These are phyloP conservation scores for Cephus spinipes DNA, from an alignment of 2,888 invertebrate genomes.

Conservation along the genomic window DNA sequence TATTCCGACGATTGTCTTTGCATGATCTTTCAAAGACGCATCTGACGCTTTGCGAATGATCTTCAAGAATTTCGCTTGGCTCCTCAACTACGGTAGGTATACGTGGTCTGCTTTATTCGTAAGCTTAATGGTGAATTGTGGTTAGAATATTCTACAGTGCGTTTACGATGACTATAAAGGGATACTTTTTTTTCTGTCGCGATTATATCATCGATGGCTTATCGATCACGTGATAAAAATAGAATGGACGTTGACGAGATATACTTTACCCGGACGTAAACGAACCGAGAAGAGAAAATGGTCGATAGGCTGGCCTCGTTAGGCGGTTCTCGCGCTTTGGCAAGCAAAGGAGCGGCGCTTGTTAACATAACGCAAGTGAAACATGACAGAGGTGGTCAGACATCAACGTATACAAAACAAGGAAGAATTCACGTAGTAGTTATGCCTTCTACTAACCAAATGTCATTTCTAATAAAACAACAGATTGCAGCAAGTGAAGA, in stretches of 20 bases:
- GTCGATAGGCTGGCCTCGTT: neutral
- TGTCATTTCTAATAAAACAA: neutral
- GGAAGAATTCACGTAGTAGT: neutral
- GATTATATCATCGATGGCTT: neutral
- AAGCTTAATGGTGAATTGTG: neutral
- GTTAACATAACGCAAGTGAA: neutral
- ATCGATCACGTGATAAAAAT: neutral
- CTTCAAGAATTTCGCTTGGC: neutral
- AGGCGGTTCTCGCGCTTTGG: neutral
- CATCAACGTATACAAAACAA: neutral
- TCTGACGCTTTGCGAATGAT: neutral
- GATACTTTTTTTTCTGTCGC: neutral
- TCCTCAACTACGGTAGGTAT: neutral
- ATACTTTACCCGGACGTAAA: neutral
- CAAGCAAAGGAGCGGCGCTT: neutral
- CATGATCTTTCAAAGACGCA: neutral
- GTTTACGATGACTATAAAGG: neutral
- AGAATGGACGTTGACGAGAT: neutral
- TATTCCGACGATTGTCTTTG: neutral
- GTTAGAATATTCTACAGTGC: neutral
- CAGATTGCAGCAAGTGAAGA: neutral
- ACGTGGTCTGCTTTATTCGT: neutral
- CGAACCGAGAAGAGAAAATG: neutral
- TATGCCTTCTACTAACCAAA: neutral
- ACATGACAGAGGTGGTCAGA: neutral